Percentiles rank a stretch among this genome's conserved stretches.
Conservation (phyloP, 2,888 invertebrate genomes). For the Mesodorylaimus sp. region DNA sequence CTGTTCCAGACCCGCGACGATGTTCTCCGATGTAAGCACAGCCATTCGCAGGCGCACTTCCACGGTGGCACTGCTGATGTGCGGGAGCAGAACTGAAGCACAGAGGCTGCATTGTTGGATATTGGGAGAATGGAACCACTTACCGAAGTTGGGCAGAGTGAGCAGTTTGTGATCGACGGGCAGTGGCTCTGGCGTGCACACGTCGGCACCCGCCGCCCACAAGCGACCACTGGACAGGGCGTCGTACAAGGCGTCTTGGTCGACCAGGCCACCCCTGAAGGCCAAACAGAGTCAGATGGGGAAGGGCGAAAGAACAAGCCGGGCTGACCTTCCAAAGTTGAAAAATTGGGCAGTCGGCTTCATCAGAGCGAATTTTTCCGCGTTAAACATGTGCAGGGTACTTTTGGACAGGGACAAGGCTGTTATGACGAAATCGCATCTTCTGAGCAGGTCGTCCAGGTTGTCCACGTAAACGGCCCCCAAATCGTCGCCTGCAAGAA, state of each 20-base stretch:
- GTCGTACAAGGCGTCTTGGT: constrained; percentile 56
- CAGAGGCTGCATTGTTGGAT: too few species aligned
- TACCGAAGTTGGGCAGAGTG: constrained; percentile 59
- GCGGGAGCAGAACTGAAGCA: constrained; percentile 57
- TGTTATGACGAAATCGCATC: constrained; percentile 69
- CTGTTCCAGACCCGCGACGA: constrained; percentile 53
- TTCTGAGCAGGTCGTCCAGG: constrained; percentile 49
- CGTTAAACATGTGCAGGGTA: constrained; percentile 59
- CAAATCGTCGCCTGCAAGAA: constrained; percentile 35
- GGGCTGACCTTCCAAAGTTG: constrained; percentile 51
- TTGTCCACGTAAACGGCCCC: constrained; percentile 46
- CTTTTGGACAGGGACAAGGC: constrained; percentile 58
- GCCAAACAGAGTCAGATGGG: constrained; percentile 5
- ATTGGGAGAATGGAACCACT: constrained; percentile 29
- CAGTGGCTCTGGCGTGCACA: constrained; percentile 72
- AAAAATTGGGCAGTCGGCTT: constrained; percentile 64
- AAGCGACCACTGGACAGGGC: constrained; percentile 54
- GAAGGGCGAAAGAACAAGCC: constrained; percentile 8
- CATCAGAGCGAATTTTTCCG: constrained; percentile 62
- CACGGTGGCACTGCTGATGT: constrained; percentile 65
- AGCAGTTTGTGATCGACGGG: constrained; percentile 57
- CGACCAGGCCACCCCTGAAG: constrained; percentile 36
- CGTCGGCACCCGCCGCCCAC: constrained; percentile 69
- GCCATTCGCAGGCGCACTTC: constrained; percentile 60
- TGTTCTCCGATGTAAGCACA: constrained; percentile 54